These are phyloP conservation scores for Gallirallus australis DNA, from an alignment of 2,797 vertebrate genomes.

Conservation along the genomic window DNA sequence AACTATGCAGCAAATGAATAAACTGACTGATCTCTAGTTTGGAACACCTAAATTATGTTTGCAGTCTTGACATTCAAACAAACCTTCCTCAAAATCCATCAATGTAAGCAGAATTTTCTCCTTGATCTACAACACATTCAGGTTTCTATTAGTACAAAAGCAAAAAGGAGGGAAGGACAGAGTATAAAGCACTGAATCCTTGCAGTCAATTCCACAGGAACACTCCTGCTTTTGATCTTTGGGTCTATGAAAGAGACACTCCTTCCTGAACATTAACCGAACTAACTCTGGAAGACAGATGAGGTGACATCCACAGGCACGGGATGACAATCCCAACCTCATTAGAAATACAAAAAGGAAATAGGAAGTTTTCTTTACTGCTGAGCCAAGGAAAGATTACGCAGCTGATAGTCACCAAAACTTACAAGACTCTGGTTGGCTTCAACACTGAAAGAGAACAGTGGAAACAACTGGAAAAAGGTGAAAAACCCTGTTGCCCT, in stretches of 20 bases:
- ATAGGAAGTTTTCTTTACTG: slow-evolving; percentile 30
- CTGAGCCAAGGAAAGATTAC: not conserved
- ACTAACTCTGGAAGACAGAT: not conserved
- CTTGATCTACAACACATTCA: not conserved
- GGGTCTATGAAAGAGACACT: not conserved
- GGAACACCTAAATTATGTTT: not conserved
- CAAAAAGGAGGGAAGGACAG: not conserved
- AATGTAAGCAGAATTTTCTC: not conserved
- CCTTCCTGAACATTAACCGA: not conserved
- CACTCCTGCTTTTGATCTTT: not conserved
- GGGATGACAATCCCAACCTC: not conserved
- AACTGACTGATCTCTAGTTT: not conserved
- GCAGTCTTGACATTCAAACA: not conserved
- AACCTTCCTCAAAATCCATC: not conserved
- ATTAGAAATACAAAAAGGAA: slow-evolving; percentile 25
- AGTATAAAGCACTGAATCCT: not conserved
- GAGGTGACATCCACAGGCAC: not conserved
- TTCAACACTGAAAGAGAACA: not conserved
- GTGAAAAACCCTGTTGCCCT: not conserved
- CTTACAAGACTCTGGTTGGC: not conserved
- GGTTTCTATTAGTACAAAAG: not conserved
- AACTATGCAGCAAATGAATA: not conserved
- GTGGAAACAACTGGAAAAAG: not conserved
- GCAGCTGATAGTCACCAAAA: not conserved
- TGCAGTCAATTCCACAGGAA: not conserved